phyloP scores from a whole-genome alignment of 2,113 vertebrate species.

The Lepus americanus region DNA sequence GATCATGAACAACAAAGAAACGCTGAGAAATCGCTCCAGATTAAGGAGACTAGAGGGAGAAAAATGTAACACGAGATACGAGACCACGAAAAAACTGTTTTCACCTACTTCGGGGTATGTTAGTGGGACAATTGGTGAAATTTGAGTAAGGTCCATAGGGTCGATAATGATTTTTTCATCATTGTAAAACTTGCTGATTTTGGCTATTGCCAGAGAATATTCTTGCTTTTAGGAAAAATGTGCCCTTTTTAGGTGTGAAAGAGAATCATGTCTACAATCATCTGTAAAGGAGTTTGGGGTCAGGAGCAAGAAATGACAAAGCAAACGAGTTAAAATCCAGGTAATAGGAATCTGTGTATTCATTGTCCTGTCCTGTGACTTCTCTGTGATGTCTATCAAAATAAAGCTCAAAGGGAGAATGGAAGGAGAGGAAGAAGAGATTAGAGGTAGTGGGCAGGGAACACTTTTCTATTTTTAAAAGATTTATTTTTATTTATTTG shows the following conservation, averaged over 20 bases:
- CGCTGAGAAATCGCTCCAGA: neutral
- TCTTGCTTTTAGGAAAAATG: neutral
- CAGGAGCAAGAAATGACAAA: neutral
- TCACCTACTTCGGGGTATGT: neutral
- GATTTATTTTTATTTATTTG: no score
- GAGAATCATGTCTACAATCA: neutral
- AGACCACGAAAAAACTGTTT: neutral
- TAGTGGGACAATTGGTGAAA: neutral
- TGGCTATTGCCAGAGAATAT: neutral
- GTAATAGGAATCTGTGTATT: neutral
- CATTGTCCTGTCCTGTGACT: neutral
- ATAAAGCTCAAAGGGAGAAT: neutral
- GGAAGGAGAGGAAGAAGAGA: neutral
- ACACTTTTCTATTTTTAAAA: neutral
- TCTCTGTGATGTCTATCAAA: neutral
- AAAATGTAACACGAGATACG: neutral
- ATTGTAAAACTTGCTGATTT: neutral
- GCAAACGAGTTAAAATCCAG: neutral
- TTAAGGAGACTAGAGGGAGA: neutral
- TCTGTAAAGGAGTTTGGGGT: neutral
- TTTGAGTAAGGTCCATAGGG: neutral
- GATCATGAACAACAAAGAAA: neutral
- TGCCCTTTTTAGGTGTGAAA: neutral
- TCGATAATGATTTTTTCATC: neutral
- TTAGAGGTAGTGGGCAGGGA: no score